Conservation (phyloP, 1,140 invertebrate genomes). For the Caenorhabditis remanei region DNA sequence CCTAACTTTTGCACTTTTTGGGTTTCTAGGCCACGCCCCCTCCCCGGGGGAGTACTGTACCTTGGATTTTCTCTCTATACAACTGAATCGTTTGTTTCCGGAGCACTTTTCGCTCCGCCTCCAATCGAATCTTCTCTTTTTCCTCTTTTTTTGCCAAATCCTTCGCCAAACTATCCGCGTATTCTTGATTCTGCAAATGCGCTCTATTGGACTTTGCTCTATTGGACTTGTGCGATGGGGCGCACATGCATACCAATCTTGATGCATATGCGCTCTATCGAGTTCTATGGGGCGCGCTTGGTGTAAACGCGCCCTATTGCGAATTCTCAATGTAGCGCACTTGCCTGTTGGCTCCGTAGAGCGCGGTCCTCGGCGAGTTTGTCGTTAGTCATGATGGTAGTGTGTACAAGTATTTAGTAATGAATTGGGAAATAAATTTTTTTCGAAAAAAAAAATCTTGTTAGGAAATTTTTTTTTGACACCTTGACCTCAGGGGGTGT, state of each 20-base stretch:
- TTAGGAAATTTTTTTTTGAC: no score
- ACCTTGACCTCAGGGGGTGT: no score
- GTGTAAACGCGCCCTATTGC: no score
- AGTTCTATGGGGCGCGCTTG: no score
- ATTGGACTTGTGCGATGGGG: no score
- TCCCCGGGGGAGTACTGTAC: background rate
- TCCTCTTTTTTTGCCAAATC: conserved; percentile 4
- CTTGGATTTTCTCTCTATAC: conserved; percentile 14
- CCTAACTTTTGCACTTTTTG: no score
- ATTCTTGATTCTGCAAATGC: conserved; percentile 12
- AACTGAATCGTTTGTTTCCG: conserved; percentile 13
- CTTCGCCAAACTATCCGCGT: conserved; percentile 39
- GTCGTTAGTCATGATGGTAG: background rate
- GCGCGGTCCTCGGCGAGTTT: conserved; percentile 17
- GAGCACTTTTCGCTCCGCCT: background rate
- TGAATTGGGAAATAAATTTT: no score
- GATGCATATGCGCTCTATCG: no score
- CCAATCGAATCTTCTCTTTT: background rate
- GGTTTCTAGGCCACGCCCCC: no score
- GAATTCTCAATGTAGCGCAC: no score
- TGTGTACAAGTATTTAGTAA: background rate
- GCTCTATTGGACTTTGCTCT: background rate
- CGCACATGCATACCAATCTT: no score
- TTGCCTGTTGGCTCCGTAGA: conserved; percentile 23
- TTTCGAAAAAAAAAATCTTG: no score